Evolutionary conservation across 2,797 vertebrate genomes (phyloP), one percentile per base, ranked within the genome.

Genomic region (Sebastolobus altivelis): DNA sequence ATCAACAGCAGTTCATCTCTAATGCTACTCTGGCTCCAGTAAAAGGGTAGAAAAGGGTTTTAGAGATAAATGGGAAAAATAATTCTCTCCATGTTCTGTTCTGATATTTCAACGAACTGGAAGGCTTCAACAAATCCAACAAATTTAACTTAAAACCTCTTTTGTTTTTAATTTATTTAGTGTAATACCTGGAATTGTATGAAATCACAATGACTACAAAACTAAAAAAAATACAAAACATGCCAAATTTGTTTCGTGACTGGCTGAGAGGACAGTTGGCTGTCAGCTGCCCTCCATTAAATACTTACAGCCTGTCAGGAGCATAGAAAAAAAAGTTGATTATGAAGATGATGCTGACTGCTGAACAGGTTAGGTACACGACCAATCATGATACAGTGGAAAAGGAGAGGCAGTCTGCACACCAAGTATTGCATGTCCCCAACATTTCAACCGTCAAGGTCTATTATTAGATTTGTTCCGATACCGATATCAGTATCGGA

Each of bases 71-170:
- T 74, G 37, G 55, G 10, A 29, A 35, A 40, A 75, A 60, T 74
- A 70, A 74, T 54, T 78, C 16, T 46, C 31, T 62, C 8, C 46
- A 37, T 62, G 43, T 81, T 77, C 62, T 77, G 71, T 80, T 65
- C 76, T 65, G 9, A 63, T 59, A 56, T 76, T 75, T 83, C 22
- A 67, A 37, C 1, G 5, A 60, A 70, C 27, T 27, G 7, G 4
- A 67, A 8, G 4, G 31, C 2, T 81, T 77, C n/a, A 54, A 52
- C 25, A 65, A 67, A 65, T 61, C 46, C 38, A 31, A 38, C 8
- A 33, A 31, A 31, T 61, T 20, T 4, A 46, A 18, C 46, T 49
- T 29, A 35, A 75, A 83, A 46, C 37, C 29, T 77, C n/a, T 74
- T 52, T 35, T 62, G 16, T 29, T 31, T 22, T 61, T 27, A 20